Base-by-base conservation (phyloP, 2,888 invertebrate species). In the Drosophila borborema region DNA sequence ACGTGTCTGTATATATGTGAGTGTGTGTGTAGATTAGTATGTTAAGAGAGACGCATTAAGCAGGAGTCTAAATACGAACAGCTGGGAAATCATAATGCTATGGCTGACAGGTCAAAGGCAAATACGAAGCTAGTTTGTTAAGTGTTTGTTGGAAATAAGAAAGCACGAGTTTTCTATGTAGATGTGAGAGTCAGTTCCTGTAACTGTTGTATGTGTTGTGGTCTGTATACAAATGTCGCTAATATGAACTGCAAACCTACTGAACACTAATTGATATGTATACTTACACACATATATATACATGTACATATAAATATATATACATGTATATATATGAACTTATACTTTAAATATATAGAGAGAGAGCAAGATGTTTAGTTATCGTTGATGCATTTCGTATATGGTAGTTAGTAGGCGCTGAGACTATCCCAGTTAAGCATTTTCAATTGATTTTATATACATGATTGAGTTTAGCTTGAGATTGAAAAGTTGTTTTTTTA, bases 41-140 rank as follows among this genome's bases (percentile, higher is more conserved):
- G 45, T 72, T 64, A 36, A 41, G 40, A 61, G 56, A 64, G 58
- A 68, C 71, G 66, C 63, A 60, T 77, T 71, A 34, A 62, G 51
- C 51, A 77, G 67, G 66, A 77, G 72, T 51, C 86, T 82, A 83
- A 69, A 43, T 66, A 71, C 56, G 69, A 72, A 60, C 46, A 88
- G 74, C 81, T 83, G 82, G 58, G 46, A 83, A 85, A 77, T 77
- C 49, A 81, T 72, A 69, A 86, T 46, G 58, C 81, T 74, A 81
- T 72, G 66, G 79, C 80, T 80, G 88, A 81, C 58, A 85, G 88
- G 74, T 82, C 74, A 66, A 64, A 82, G 82, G 75, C 84, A 84
- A 80, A 68, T 80, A 89, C 86, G 84, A 86, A 89, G 89, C 85
- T 86, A 74, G 66, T 36, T 80, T 75, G 34, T 58, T 51, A 62